Evolutionary conservation across 2,113 vertebrate genomes (phyloP).

Genomic region (Indicator maculatus): DNA sequence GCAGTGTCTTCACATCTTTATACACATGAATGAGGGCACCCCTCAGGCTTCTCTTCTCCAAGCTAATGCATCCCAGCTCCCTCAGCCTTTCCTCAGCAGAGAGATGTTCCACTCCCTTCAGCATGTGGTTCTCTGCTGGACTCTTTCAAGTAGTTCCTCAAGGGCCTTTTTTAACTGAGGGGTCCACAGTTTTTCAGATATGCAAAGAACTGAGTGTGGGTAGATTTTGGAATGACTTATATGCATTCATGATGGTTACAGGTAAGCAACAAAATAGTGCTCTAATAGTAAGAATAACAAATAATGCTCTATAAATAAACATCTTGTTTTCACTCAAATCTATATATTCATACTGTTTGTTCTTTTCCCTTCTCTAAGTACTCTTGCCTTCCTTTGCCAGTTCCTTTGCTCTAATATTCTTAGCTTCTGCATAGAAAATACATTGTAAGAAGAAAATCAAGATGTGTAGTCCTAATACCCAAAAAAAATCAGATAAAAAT

Average conservation of each 20-base stretch:
- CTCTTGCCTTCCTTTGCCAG: not conserved
- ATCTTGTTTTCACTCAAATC: not conserved
- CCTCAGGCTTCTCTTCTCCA: no score
- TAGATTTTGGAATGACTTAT: not conserved
- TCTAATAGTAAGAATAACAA: not conserved
- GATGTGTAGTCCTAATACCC: not conserved
- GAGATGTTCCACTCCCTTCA: no score
- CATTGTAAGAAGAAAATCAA: not conserved
- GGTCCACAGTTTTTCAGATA: no score
- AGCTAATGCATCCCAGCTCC: no score
- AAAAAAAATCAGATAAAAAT: not conserved
- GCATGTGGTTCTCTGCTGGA: no score
- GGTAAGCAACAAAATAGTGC: not conserved
- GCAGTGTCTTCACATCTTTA: no score
- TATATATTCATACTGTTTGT: not conserved
- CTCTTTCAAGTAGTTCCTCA: no score
- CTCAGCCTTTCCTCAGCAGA: no score
- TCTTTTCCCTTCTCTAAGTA: not conserved
- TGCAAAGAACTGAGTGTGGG: not conserved
- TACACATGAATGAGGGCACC: no score
- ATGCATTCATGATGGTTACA: not conserved
- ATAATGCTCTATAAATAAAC: not conserved
- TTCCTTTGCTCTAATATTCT: not conserved
- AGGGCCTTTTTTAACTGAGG: no score
- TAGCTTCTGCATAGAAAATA: not conserved